A percentile compares a stretch with the other conserved stretches of the same genome.
Conservation (phyloP, 37 sponge, comb jelly and placozoan species). For the Cliona cf. orientalis region DNA sequence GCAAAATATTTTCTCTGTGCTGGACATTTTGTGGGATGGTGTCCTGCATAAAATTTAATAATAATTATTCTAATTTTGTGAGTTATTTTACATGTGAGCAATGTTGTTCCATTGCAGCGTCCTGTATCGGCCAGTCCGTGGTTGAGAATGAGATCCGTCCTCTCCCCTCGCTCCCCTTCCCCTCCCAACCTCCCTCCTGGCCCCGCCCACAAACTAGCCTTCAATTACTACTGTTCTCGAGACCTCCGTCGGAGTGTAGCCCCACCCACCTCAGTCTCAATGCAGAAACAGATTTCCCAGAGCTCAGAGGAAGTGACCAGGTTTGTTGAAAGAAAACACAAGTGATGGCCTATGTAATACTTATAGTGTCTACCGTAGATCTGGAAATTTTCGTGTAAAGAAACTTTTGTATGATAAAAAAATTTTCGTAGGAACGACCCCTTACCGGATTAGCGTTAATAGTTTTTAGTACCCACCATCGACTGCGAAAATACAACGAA, state of each 20-base stretch:
- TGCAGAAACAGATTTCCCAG: slow-evolving; percentile 6
- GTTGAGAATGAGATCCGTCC: slow-evolving; percentile 7
- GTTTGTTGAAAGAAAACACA: not conserved
- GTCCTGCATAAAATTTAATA: not conserved
- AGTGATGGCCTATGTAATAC: not conserved
- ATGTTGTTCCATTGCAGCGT: slow-evolving; percentile 38
- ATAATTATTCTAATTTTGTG: not conserved
- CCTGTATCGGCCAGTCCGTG: slow-evolving; percentile 38
- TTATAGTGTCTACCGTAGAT: not conserved
- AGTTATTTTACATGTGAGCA: not conserved
- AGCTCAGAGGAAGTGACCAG: slow-evolving; percentile 10
- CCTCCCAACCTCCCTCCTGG: slow-evolving; percentile 84
- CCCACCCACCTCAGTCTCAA: slow-evolving; percentile 56
- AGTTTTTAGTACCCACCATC: no score
- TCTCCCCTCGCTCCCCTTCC: slow-evolving; percentile 58
- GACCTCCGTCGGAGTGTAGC: slow-evolving; percentile 61
- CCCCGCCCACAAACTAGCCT: slow-evolving; percentile 67
- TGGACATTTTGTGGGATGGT: no score
- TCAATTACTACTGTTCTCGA: slow-evolving; percentile 77
- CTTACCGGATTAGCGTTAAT: not conserved
- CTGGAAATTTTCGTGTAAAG: not conserved
- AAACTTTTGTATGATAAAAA: not conserved
- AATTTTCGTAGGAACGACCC: not conserved
- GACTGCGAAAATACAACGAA: no score
- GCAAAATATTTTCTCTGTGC: no score